Percentiles rank a stretch among this genome's conserved stretches.
These are phyloP conservation scores for Hippasteria phrygiana DNA, from an alignment of 53 echinoderm and acorn worm species.

Conservation along the genomic window DNA sequence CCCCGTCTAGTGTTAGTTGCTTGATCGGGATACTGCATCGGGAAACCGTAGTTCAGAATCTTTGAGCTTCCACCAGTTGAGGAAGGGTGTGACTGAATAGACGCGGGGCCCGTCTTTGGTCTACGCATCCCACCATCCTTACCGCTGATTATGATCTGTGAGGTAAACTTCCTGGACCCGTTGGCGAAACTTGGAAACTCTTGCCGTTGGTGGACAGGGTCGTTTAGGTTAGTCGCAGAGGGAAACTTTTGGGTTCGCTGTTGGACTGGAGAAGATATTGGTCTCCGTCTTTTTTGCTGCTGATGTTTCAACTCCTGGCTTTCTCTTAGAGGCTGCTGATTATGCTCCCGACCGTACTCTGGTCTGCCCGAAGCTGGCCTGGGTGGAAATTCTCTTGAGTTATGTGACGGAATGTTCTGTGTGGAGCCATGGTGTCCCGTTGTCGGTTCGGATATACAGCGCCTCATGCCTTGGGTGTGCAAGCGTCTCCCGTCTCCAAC, in stretches of 20 bases:
- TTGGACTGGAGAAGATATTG: conserved; percentile 37
- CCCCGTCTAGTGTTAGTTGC: conserved; percentile 10
- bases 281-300: conserved; percentile 1
- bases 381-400: conserved; percentile 1
- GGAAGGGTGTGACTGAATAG: neutral
- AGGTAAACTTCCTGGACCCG: conserved; percentile 65
- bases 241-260: conserved; percentile 21
- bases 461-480: conserved; percentile 50
- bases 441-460: conserved; percentile 52
- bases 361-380: neutral
- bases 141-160: conserved; percentile 62
- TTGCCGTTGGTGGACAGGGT: neutral
- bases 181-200: neutral
- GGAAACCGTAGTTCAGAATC: conserved; percentile 42
- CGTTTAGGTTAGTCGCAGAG: conserved; percentile 25
- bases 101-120: neutral
- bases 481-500: conserved; percentile 20
- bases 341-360: neutral
- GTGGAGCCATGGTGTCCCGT: neutral
- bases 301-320: neutral
- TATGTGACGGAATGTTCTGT: neutral
- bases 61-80: neutral
- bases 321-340: neutral
- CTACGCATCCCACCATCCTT: neutral
- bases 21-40: conserved; percentile 4